Conservation (phyloP, 2,113 vertebrate species). For the Leptosomus discolor region DNA sequence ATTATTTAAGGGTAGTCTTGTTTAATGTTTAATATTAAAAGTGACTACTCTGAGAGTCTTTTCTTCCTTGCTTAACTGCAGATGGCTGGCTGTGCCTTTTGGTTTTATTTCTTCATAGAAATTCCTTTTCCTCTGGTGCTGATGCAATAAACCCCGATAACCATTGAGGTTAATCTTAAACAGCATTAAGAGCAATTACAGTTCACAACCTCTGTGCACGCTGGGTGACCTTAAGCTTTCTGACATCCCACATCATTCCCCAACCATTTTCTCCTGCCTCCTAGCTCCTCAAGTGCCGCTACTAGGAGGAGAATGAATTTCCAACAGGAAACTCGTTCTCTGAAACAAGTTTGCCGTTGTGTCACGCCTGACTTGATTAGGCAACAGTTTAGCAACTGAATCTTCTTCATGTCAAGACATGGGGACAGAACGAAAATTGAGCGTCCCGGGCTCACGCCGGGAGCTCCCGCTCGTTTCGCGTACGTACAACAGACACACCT, state of each 20-base stretch:
- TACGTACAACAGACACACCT: accelerated
- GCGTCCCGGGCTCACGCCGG: accelerated
- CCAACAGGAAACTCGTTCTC: background rate
- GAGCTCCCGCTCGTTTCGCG: accelerated
- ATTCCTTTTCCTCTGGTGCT: constrained; percentile 43
- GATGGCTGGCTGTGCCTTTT: background rate
- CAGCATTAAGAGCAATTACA: constrained; percentile 52
- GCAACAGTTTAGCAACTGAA: background rate
- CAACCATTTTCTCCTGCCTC: background rate
- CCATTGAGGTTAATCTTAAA: constrained; percentile 57
- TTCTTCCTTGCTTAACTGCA: background rate
- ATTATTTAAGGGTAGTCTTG: background rate
- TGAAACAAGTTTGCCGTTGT: background rate
- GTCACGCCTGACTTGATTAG: background rate
- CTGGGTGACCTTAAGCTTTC: constrained; percentile 48
- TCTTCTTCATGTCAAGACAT: background rate
- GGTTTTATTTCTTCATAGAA: constrained; percentile 24
- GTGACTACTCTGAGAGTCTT: background rate
- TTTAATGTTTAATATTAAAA: background rate
- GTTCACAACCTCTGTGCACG: constrained; percentile 52
- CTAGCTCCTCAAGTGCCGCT: background rate
- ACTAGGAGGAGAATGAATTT: background rate
- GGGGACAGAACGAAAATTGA: background rate
- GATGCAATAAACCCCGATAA: constrained; percentile 52
- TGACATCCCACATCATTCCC: background rate